Base-by-base conservation (phyloP, 2,888 invertebrate species). In the Pomacea canaliculata region DNA sequence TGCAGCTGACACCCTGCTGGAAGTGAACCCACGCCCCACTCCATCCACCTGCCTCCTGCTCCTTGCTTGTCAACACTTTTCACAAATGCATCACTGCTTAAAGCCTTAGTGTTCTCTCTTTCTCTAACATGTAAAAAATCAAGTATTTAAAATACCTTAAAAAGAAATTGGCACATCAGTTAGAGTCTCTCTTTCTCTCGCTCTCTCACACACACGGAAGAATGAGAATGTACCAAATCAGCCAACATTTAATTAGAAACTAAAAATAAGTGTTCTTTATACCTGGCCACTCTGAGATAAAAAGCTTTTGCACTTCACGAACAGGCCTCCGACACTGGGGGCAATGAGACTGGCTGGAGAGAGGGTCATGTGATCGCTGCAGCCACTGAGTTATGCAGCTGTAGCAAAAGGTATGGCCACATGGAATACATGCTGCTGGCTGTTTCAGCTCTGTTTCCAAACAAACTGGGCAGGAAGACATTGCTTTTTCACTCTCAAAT, bases 391-490 rank as follows among this genome's bases (percentile, higher is more conserved):
- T 65, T 71, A 79, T 79, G 67, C 79, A 79, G 37, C 67, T 51
- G 48, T 71, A 60, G 51, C 79, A 79, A 69, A 79, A 79, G 8
- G 73, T 76, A 70, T 79, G 79, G 0, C 79, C 79, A 48, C 79
- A 79, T 12, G 79, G 79, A 13, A 79, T 63, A 59, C 79, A 79
- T 4, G 79, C 74, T 3, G 76, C 74, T 23, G 79, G 79, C 1
- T 48, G 19, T 19, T 68, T 73, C 23, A 79, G 63, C 49, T 76
- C 71, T 5, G 65, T 51, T 46, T 79, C 79, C 65, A 79, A 67
- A 49, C 79, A 79, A n/a, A 79, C 74, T 18, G 79, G 62, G 65
- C 79, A 79, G 13, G 74, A 68, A 37, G 74, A 69, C 74, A 74
- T 74, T 59, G 48, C 27, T 63, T 56, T 56, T 10, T 56, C 51